phyloP scores from a whole-genome alignment of 2,113 vertebrate species.

The Argyrosomus japonicus region DNA sequence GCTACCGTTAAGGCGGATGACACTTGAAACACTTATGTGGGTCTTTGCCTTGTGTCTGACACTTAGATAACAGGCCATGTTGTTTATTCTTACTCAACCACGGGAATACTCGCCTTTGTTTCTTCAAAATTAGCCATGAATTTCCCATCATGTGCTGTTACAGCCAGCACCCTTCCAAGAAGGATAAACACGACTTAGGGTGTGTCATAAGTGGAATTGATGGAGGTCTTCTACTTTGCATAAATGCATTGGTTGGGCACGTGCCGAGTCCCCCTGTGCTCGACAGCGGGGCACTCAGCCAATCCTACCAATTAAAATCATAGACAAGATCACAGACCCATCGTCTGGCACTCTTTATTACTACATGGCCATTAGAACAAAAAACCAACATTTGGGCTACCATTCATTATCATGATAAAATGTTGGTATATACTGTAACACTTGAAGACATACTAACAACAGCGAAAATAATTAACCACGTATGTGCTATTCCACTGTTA shows the following conservation, averaged over 20 bases:
- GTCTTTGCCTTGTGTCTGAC: not conserved
- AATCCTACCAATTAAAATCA: constrained; percentile 53
- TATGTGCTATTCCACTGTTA: not conserved
- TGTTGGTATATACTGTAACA: constrained; percentile 11
- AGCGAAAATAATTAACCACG: not conserved
- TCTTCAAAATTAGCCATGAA: not conserved
- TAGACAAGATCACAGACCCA: constrained; percentile 50
- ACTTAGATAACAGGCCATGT: not conserved
- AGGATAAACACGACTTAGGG: constrained; percentile 38
- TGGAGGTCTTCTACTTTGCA: constrained; percentile 40
- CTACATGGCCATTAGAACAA: not conserved
- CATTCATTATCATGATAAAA: constrained; percentile 27
- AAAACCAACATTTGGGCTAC: constrained; percentile 6
- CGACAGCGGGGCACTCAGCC: constrained; percentile 28
- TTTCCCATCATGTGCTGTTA: constrained; percentile 26
- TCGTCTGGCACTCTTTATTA: constrained; percentile 14
- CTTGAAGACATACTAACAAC: not conserved
- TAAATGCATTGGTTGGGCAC: constrained; percentile 59
- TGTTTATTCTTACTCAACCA: not conserved
- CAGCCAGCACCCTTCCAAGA: not conserved
- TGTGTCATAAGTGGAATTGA: constrained; percentile 29
- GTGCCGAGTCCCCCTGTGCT: constrained; percentile 28
- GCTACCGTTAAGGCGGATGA: constrained; percentile 37
- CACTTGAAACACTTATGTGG: constrained; percentile 21
- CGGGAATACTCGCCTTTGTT: not conserved